Base-by-base conservation (phyloP, 2,113 vertebrate genomes). In the rat (Rattus norvegicus) region DNA sequence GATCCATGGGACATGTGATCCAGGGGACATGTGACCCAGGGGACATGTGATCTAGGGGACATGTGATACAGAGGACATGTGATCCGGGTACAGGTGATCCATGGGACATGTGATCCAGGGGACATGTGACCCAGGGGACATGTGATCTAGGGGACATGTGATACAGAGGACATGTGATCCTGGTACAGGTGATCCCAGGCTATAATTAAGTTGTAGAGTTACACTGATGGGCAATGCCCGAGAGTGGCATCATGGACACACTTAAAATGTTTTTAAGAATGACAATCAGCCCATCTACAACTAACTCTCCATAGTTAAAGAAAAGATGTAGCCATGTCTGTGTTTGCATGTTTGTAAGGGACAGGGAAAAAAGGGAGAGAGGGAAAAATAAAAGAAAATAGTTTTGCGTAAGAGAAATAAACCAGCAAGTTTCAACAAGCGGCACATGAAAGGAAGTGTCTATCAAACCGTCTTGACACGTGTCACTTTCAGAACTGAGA, bases 401-500 rank as follows among this genome's bases (percentile, higher is more conserved):
- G 13, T 30, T 36, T 47, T 67, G 11, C 20, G 30, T 16, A 52
- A 24, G 2, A 75, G 19, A 72, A 17, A 56, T 33, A 75, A 84
- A 90, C 8, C 7, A n/a, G 13, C 8, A 39, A 63, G 77, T 56
- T 16, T 72, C 67, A 26, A 79, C n/a, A 70, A 36, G 2, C 5
- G 17, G 24, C 5, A 26, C 92, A 26, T 90, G 20, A 69, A 9
- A 43, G 26, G 30, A 22, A 59, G 26, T 39, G 47, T 69, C 90
- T 59, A 61, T 4, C 56, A 65, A 76, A 70, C 7, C 59, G 28
- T 17, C 63, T 65, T 92, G 73, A 89, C 85, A 86, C 2, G 28
- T 52, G 59, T 79, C 67, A 69, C 13, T 69, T 69, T 16, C 81
- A 56, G 56, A 30, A 86, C 95, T 90, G 19, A 92, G 91, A 94